Evolutionary conservation across 2,888 invertebrate species (phyloP).

Genomic region (Drosophila multiciliata): DNA sequence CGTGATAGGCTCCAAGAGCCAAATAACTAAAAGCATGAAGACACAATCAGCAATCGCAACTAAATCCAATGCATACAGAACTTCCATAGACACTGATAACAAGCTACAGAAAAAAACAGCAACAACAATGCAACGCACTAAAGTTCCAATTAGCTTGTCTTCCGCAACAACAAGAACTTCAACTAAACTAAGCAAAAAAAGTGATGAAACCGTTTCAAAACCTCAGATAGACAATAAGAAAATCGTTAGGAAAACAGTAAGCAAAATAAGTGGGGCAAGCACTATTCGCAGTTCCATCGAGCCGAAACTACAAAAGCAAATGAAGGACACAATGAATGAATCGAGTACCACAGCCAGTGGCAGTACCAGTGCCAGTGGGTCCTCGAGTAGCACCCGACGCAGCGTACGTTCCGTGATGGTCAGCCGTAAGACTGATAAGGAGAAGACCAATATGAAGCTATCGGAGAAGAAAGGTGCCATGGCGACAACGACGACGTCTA

Average conservation of each 20-base stretch:
- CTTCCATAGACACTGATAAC: constrained; percentile 77
- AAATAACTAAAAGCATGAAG: constrained; percentile 74
- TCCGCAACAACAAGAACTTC: constrained; percentile 64
- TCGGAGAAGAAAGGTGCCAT: constrained; percentile 60
- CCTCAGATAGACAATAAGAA: constrained; percentile 73
- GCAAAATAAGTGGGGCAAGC: constrained; percentile 44
- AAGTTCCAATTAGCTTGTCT: constrained; percentile 72
- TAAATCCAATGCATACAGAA: constrained; percentile 74
- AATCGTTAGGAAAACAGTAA: constrained; percentile 45
- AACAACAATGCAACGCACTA: constrained; percentile 63
- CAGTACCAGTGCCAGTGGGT: constrained; percentile 78
- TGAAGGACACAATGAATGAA: constrained; percentile 77
- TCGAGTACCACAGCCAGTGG: constrained; percentile 72
- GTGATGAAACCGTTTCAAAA: constrained; percentile 65
- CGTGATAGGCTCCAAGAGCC: constrained; percentile 79
- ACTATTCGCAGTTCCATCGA: constrained; percentile 52
- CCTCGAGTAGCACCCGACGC: constrained; percentile 75
- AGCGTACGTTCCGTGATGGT: constrained; percentile 66
- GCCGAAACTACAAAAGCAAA: constrained; percentile 76
- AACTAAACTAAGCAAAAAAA: constrained; percentile 65
- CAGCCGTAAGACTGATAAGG: constrained; percentile 78
- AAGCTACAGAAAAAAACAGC: constrained; percentile 58
- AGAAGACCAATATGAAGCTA: constrained; percentile 71
- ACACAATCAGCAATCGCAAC: constrained; percentile 74
- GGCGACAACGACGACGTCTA: constrained; percentile 61